Evolutionary conservation across 2,113 vertebrate genomes (phyloP), one percentile per base, ranked within the genome.

Genomic region (Aspiorhynchus laticeps): DNA sequence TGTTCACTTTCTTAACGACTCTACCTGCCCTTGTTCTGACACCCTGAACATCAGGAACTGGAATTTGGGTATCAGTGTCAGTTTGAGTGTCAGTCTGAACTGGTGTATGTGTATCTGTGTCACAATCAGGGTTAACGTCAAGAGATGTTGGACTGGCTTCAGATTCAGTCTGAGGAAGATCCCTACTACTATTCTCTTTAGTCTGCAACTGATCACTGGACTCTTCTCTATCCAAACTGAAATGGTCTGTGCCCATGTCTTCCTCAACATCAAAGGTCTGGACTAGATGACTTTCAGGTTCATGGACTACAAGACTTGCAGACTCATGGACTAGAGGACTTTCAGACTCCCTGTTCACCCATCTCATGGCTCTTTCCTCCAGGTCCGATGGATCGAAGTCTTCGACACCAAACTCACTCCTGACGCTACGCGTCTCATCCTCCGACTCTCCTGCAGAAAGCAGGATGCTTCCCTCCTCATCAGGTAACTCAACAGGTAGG

Each of bases 1-100:
- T 26, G 41, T 41, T 77, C 31, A 84, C 82, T 38, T 56, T 75
- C 65, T 84, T 84, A 51, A 85, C 59, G 14, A 79, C 41, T 33
- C 75, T 85, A 51, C 84, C 84, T 24, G 84, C 46, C 6, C 41
- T 2, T 19, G 84, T 80, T 14, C 33, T 46, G 14, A 43, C 61
- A 69, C 74, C 59, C 10, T 79, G 59, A 74, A 53, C n/a, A n/a
- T 79, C 43, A 38, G 78, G 28, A 80, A 61, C 31, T 33, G 31
- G 48, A 24, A 31, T 21, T 33, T 80, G 51, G n/a, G 53, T 61
- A n/a, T n/a, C n/a, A n/a, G n/a, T n/a, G 53, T 80, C 78, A 61
- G 12, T 21, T 0, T 59, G 53, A 21, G 1, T 31, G 78, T 80
- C 78, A 61, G 17, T 61, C 9, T n/a, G 10, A 80, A 33, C 4